Base-by-base conservation (phyloP, 2,113 vertebrate genomes). In the Ramphastos sulfuratus region DNA sequence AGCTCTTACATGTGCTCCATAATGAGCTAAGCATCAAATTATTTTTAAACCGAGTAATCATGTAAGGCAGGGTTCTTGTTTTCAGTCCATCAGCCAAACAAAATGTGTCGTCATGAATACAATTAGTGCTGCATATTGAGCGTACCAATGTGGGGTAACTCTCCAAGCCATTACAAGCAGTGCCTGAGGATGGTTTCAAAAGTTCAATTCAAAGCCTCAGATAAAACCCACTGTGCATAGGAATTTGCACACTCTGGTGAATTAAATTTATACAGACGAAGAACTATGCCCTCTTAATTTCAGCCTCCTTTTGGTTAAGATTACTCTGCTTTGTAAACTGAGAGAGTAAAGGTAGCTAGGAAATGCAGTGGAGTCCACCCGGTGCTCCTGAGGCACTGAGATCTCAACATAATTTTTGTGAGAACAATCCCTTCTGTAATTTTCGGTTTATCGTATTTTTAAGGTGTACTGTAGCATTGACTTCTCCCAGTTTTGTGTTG, bases 1-100 rank as follows among this genome's bases (percentile, higher is more conserved):
- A 77, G 92, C 75, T 91, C 70, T 89, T 70, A 59, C 30, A 27
- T 35, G 4, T 61, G 73, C 61, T 90, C 89, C 54, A 85, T 94
- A 96, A 97, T 83, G 92, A 97, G 93, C 79, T 89, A 84, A 84
- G 80, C 72, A 83, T 35, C 89, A 71, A 94, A 97, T 97, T 94
- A 97, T 83, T 93, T 93, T 91, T 96, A 95, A 96, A 92, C 64
- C 13, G 65, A 87, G 72, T 17, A 96, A 94, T 94, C 87, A 60
- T n/a, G 73, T 80, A 94, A 96, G 91, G 77, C 82, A 82, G 91
- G 17, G 25, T 82, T 91, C 94, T 92, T 87, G 39, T 95, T 94
- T 81, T 76, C 89, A 92, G 91, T 72, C 91, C 85, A 83, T 89
- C 83, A 88, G 94, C 91, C 93, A 94, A 92, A 91, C 94, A 90